Evolutionary conservation across 2,113 vertebrate genomes (phyloP), one percentile per base, ranked within the genome.

Genomic region (Naja naja): DNA sequence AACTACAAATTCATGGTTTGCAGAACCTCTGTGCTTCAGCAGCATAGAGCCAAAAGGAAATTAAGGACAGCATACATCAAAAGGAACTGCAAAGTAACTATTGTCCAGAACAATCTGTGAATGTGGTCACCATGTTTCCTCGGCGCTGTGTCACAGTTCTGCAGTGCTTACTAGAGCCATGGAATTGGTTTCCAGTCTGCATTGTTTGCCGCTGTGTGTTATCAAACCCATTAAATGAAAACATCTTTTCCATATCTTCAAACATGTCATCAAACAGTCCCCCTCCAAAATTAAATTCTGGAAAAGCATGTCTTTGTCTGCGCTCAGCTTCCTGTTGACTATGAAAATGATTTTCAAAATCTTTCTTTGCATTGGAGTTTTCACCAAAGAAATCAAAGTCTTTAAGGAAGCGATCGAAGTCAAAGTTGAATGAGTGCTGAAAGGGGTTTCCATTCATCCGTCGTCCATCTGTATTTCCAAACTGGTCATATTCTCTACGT

Each of bases 81-180:
- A 91, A 89, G 88, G 89, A 87, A 92, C 91, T 94, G 93, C 52
- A 54, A 94, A 52, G 47, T 49, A 81, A 81, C 95, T 97, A 98
- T 2, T 98, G 98, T 89, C 98, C 98, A 43, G 99, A 99, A 97
- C 99, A 99, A 97, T 99, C 99, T 0, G 99, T 99, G 92, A 99
- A 99, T 0, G 99, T 99, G 88, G 98, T 99, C 94, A 99, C 99
- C 99, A 99, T 99, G 97, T 99, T 99, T 93, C 99, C 99, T 96
- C 98, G 97, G 11, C 99, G 98, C 96, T 99, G 98, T 1, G 99
- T 99, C 96, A 99, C 99, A 95, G 99, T 99, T 97, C 98, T 98
- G 94, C 99, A 99, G 95, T 99, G 98, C 97, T 99, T 98, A 74
- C 96, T 98, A 34, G 99, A 98, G 81, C 97, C 97, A 9, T 98